Percentiles rank a stretch among this genome's conserved stretches.
phyloP scores from a whole-genome alignment of 2,797 vertebrate genomes.

The Danio aesculapii region DNA sequence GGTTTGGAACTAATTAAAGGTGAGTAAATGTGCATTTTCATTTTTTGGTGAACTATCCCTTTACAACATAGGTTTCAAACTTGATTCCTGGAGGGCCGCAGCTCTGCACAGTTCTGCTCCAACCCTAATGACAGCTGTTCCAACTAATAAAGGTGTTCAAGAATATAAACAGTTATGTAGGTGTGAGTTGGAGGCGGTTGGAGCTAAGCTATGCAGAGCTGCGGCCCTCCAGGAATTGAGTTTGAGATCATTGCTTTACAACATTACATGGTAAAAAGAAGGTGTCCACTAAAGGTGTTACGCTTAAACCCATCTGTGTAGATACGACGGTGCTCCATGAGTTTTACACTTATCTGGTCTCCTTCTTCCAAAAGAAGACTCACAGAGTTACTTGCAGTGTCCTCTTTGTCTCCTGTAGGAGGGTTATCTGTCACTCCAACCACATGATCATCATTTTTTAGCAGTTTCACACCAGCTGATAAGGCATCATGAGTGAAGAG shows the following conservation, averaged over 20 bases:
- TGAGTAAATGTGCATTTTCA: too few relatives aligned
- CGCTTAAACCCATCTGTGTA: not conserved
- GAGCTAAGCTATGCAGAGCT: too few relatives aligned
- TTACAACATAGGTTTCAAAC: too few relatives aligned
- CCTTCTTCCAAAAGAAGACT: conserved; percentile 9
- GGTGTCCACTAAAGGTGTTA: conserved; percentile 36
- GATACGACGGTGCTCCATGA: not conserved
- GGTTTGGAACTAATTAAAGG: too few relatives aligned
- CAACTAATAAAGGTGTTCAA: too few relatives aligned
- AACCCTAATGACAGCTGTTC: too few relatives aligned
- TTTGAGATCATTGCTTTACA: not conserved
- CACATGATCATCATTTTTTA: conserved; percentile 11
- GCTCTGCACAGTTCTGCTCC: too few relatives aligned
- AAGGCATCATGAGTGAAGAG: not conserved
- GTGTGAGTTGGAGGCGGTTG: too few relatives aligned
- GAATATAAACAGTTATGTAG: too few relatives aligned
- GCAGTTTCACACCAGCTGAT: not conserved
- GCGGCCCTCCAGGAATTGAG: too few relatives aligned
- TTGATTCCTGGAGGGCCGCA: too few relatives aligned
- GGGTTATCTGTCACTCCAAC: not conserved
- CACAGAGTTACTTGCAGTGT: conserved; percentile 20
- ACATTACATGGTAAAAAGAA: not conserved
- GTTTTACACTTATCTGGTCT: not conserved
- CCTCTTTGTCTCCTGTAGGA: not conserved
- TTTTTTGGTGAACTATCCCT: too few relatives aligned